Evolutionary conservation across 1,140 invertebrate species (phyloP), one percentile per base, ranked within the genome.

Genomic region (Phortica variegata): DNA sequence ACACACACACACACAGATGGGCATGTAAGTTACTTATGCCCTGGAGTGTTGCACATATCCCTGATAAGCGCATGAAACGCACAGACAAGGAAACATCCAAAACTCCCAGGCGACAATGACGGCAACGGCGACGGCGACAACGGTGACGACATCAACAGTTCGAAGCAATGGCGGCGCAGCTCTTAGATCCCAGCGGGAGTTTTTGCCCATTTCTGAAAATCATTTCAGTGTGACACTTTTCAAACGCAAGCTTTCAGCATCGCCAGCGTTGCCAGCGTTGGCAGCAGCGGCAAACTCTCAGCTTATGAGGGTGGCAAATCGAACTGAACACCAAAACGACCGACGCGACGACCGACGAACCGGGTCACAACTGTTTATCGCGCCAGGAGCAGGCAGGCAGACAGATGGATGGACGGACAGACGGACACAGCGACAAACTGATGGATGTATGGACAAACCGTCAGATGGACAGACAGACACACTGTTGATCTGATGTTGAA

Each of bases 41-140:
- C 70, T 54, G 65, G 60, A 68, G 70, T 73, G 65, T 63, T 73
- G 70, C 70, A 73, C 70, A 73, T 73, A 70, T 73, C 70, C 54
- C 65, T 65, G 60, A 60, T 62, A 57, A 62, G 57, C 61, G 66
- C 52, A 60, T 62, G 56, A 68, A 66, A 71, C 60, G 58, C 53
- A 34, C 20, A 56, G 36, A 20, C 40, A 50, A 49, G 51, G 48
- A 48, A 58, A 50, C 3, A 53, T 51, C 39, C 40, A 50, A 56
- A 32, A 49, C 47, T 53, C 31, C 46, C 40, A 57, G 51, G 12
- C 42, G 26, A 47, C 26, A 18, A 31, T n/a, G n/a, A 42, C 36
- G 39, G 40, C 21, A 49, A 43, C 32, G 38, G 54, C 48, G 44
- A 26, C 23, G 10, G 23, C 23, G 10, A 26, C 23, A 26, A 26